Conservation (phyloP, 2,113 vertebrate genomes). For the Dipodomys stephensi region DNA sequence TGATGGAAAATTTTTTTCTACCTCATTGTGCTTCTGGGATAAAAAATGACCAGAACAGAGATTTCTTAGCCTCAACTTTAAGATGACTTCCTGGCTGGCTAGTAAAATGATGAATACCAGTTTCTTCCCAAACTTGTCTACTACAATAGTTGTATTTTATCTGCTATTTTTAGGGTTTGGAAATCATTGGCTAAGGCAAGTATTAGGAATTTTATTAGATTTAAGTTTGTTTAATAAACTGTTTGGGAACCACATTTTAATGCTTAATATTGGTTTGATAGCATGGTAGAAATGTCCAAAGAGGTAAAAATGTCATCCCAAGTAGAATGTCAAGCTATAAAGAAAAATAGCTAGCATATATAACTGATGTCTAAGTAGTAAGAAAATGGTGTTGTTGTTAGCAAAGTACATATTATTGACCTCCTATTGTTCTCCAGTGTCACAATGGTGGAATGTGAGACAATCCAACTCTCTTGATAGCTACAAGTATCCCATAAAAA, state of each 20-base stretch:
- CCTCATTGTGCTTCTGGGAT: background rate
- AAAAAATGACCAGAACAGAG: background rate
- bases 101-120: background rate
- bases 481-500: constrained; percentile 9
- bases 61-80: background rate
- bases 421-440: background rate
- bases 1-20: background rate
- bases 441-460: background rate
- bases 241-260: background rate
- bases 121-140: background rate
- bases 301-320: background rate
- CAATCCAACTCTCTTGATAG: background rate
- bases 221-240: background rate
- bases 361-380: background rate
- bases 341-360: background rate
- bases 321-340: background rate
- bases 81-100: background rate
- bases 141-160: background rate
- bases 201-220: background rate
- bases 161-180: background rate
- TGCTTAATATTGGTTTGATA: background rate
- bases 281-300: background rate
- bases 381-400: constrained; percentile 22
- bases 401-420: background rate
- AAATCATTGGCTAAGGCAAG: background rate